phyloP scores from a whole-genome alignment of 2,113 vertebrate genomes.

The Tupaia chinensis region DNA sequence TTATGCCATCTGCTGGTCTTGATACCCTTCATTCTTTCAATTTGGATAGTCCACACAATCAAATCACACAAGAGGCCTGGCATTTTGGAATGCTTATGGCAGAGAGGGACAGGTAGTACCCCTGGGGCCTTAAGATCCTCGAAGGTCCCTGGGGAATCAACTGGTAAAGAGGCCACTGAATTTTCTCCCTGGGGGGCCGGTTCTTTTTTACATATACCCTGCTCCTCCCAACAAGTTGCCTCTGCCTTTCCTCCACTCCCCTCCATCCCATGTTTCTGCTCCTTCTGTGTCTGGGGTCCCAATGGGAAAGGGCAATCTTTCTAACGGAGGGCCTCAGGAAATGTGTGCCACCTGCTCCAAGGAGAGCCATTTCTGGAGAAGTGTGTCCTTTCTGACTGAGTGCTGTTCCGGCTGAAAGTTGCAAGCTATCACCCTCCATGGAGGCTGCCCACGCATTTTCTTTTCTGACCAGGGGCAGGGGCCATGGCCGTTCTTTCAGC shows the following conservation, averaged over 20 bases:
- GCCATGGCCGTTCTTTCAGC: background rate
- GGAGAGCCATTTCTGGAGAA: background rate
- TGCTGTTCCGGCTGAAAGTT: background rate
- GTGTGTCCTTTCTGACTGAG: background rate
- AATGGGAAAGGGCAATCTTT: background rate
- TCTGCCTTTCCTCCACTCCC: too few species aligned
- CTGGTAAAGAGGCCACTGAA: background rate
- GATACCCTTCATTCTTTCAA: background rate
- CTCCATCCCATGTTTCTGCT: background rate
- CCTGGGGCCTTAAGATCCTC: background rate
- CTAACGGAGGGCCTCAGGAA: background rate
- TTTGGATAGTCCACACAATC: background rate
- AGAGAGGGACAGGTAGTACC: background rate
- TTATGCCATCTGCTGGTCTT: too few species aligned
- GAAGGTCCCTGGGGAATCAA: background rate
- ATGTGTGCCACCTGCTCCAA: background rate
- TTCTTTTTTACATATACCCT: background rate
- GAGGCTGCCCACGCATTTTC: background rate
- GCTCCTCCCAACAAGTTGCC: too few species aligned
- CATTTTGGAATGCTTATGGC: background rate
- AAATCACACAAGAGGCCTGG: background rate
- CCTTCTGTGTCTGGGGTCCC: background rate
- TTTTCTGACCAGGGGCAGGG: background rate
- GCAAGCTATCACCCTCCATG: rapidly evolving
- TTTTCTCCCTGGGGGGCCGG: background rate